Base-by-base conservation (phyloP, 2,797 vertebrate species). In the Sebastes vulpes region DNA sequence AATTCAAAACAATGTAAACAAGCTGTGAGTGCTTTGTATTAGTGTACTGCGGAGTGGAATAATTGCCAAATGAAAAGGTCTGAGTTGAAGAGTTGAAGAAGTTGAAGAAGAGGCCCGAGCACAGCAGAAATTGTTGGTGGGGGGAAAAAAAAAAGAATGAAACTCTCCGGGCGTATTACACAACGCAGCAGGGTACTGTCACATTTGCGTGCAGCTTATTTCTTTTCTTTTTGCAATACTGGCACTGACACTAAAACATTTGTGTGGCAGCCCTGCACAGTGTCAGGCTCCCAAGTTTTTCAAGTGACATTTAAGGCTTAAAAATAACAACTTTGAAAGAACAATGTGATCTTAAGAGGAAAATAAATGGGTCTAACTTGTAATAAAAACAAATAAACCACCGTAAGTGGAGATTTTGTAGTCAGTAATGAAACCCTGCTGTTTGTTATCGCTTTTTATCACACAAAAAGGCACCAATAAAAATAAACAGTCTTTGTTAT, bases 171-270 rank as follows among this genome's bases (percentile, higher is more conserved):
- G 87, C 72, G 42, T 84, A 78, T 93, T 93, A 87, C 81, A 82
- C 90, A 92, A 92, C 91, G 81, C 89, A 92, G 88, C 77, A 85
- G 92, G 83, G 87, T 65, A 76, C 87, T 89, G 88, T 89, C 88
- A 85, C 77, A 88, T 90, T 86, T 88, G 79, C 67, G 75, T 78
- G 81, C 73, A 79, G 84, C 83, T 88, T 84, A 79, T 86, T 93
- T 83, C 83, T 82, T 74, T 82, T 72, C 81, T 74, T 16, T 42
- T 46, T 46, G 57, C 74, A 69, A 35, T 60, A 54, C 77, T 71
- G 79, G 71, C 86, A 60, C 71, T 85, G 82, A 83, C 84, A 75
- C 65, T 61, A 64, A 84, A 71, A 84, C 73, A 83, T 86, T 83
- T 82, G 73, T 72, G 79, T 85, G 77, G 89, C 74, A 83, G 65